Percentiles rank a stretch among this genome's conserved stretches.
Conservation (phyloP, 2,888 invertebrate species). For the Eilema griseolum region DNA sequence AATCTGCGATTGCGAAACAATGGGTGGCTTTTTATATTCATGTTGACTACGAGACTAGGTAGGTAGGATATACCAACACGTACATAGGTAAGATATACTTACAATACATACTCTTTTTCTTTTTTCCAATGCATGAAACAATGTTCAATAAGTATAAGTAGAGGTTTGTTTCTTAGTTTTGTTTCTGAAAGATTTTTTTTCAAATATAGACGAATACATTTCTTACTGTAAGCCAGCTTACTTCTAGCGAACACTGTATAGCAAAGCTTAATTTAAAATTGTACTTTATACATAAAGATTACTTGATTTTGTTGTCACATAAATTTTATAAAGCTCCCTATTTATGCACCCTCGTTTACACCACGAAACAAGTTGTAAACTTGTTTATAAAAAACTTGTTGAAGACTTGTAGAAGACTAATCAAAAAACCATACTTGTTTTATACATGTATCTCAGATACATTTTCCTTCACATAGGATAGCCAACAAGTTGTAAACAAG, state of each 20-base stretch:
- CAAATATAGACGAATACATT: too few relatives aligned
- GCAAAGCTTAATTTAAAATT: not conserved
- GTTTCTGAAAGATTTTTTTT: not conserved
- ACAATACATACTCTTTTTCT: not conserved
- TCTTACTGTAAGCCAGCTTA: not conserved
- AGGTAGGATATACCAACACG: not conserved
- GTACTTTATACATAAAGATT: not conserved
- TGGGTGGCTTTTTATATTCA: constrained; percentile 4
- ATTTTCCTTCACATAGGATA: too few relatives aligned
- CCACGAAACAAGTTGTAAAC: too few relatives aligned
- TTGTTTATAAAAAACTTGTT: too few relatives aligned
- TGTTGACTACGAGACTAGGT: not conserved
- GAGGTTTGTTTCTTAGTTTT: not conserved
- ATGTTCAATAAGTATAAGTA: not conserved
- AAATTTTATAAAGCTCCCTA: not conserved
- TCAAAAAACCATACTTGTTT: too few relatives aligned
- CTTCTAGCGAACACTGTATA: not conserved
- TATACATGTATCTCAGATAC: too few relatives aligned
- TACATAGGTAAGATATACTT: not conserved
- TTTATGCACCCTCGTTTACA: too few relatives aligned
- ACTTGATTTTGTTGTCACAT: not conserved
- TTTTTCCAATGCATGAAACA: not conserved
- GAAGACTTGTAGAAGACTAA: too few relatives aligned
- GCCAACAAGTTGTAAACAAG: too few relatives aligned
- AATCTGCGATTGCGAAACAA: constrained; percentile 14